Evolutionary conservation across 2,797 vertebrate genomes (phyloP).

Genomic region (Neostethus bicornis): DNA sequence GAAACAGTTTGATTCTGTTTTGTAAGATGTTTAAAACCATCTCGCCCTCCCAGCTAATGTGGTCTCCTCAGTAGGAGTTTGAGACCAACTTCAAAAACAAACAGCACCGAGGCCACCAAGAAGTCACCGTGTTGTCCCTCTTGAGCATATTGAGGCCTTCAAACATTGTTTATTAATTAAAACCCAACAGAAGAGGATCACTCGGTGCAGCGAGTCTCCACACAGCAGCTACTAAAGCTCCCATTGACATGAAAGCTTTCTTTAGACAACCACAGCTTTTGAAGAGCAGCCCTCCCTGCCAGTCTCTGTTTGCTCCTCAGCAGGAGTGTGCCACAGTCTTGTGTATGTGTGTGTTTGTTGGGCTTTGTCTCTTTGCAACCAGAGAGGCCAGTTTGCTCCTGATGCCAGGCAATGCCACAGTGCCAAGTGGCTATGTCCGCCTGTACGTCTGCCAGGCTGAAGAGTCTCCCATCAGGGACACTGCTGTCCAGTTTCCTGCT

Average conservation of each 20-base stretch:
- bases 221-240: slow-evolving; percentile 71
- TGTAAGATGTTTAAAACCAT: slow-evolving; percentile 40
- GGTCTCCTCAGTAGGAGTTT: slow-evolving; percentile 66
- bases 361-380: slow-evolving; percentile 50
- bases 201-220: slow-evolving; percentile 57
- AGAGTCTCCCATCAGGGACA: slow-evolving; percentile 62
- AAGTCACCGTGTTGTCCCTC: slow-evolving; percentile 64
- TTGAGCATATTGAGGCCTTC: slow-evolving; percentile 62
- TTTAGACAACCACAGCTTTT: slow-evolving; percentile 74
- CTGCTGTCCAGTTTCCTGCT: slow-evolving; percentile 67
- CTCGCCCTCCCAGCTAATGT: slow-evolving; percentile 51
- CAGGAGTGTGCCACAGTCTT: slow-evolving; percentile 66
- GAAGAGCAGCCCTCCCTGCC: slow-evolving; percentile 67
- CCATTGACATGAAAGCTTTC: slow-evolving; percentile 74
- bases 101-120: slow-evolving; percentile 64
- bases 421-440: slow-evolving; percentile 67
- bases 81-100: slow-evolving; percentile 63
- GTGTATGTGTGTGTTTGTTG: slow-evolving; percentile 47
- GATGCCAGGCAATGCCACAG: slow-evolving; percentile 61
- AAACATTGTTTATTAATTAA: slow-evolving; percentile 76
- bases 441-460: slow-evolving; percentile 76
- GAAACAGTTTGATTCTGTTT: slow-evolving; percentile 8
- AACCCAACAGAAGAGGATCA: slow-evolving; percentile 70
- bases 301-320: slow-evolving; percentile 72
- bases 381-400: slow-evolving; percentile 58